A percentile compares a stretch with the other conserved stretches of the same genome.
These are phyloP conservation scores for Nanorana parkeri DNA, from an alignment of 2,113 vertebrate genomes.

Conservation along the genomic window DNA sequence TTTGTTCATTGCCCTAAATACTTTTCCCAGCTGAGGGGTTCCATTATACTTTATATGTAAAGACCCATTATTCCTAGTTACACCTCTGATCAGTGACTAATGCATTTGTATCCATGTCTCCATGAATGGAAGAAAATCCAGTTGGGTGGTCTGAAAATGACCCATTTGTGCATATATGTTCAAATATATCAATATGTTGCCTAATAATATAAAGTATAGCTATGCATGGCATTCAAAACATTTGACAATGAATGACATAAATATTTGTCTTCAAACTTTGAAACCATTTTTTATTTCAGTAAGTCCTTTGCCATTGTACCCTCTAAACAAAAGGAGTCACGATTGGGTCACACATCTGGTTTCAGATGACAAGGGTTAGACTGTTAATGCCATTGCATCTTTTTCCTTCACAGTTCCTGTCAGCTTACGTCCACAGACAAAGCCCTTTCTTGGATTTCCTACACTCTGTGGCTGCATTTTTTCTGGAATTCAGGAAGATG, in stretches of 20 bases:
- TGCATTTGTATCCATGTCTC: too few relatives aligned
- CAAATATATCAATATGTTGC: too few relatives aligned
- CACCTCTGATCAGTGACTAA: too few relatives aligned
- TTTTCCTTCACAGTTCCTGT: constrained; percentile 61
- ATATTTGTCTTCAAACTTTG: background rate
- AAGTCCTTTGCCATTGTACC: constrained; percentile 65
- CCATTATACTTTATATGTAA: too few relatives aligned
- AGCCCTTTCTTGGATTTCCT: constrained; percentile 40
- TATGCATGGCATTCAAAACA: too few relatives aligned
- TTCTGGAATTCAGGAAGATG: constrained; percentile 47
- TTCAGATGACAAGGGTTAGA: constrained; percentile 60
- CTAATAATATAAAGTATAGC: too few relatives aligned
- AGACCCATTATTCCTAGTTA: too few relatives aligned
- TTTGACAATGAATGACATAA: background rate
- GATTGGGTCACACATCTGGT: constrained; percentile 59
- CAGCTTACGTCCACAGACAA: constrained; percentile 57
- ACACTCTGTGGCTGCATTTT: background rate
- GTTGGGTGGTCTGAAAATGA: too few relatives aligned
- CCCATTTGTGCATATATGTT: too few relatives aligned
- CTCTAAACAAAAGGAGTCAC: constrained; percentile 61
- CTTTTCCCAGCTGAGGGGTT: too few relatives aligned
- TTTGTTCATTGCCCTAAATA: too few relatives aligned
- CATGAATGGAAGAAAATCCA: too few relatives aligned
- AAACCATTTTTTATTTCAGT: constrained; percentile 43
- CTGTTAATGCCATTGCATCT: constrained; percentile 56